phyloP scores from a whole-genome alignment of 2,113 vertebrate species.

The Laterallus jamaicensis region DNA sequence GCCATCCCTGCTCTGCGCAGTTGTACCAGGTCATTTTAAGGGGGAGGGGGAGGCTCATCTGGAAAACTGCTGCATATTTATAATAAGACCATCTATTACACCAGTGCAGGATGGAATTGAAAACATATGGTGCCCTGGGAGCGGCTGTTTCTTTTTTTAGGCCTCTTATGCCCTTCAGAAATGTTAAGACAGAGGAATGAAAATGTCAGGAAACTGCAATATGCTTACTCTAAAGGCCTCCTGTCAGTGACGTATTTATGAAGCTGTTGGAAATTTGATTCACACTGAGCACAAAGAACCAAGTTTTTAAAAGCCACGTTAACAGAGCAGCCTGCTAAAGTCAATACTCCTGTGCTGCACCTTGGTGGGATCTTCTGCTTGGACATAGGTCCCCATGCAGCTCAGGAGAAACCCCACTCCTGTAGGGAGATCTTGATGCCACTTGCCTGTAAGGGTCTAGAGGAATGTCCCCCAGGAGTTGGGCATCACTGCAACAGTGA shows the following conservation, averaged over 20 bases:
- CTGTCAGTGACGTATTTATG: conserved; percentile 52
- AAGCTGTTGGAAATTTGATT: conserved; percentile 52
- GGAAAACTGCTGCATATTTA: conserved; percentile 44
- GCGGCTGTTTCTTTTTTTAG: conserved; percentile 64
- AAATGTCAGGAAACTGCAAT: conserved; percentile 76
- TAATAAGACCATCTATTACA: conserved; percentile 50
- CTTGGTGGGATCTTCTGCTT: not conserved
- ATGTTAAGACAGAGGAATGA: conserved; percentile 74
- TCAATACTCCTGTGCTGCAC: not conserved
- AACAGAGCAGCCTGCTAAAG: not conserved
- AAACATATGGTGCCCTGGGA: conserved; percentile 74
- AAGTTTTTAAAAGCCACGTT: not conserved
- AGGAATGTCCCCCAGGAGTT: not conserved
- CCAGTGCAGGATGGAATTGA: conserved; percentile 54
- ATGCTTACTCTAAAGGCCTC: conserved; percentile 53
- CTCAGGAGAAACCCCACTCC: not conserved
- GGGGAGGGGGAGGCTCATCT: not conserved
- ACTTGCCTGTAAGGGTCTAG: not conserved
- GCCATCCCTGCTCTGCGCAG: not conserved
- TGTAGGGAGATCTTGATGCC: not conserved
- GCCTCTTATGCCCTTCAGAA: conserved; percentile 72
- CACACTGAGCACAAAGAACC: not conserved
- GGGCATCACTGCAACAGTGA: fast-evolving
- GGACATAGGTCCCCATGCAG: not conserved
- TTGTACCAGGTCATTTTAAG: not conserved